Conservation (phyloP, 2,888 invertebrate genomes). For the Trilocha varians region DNA sequence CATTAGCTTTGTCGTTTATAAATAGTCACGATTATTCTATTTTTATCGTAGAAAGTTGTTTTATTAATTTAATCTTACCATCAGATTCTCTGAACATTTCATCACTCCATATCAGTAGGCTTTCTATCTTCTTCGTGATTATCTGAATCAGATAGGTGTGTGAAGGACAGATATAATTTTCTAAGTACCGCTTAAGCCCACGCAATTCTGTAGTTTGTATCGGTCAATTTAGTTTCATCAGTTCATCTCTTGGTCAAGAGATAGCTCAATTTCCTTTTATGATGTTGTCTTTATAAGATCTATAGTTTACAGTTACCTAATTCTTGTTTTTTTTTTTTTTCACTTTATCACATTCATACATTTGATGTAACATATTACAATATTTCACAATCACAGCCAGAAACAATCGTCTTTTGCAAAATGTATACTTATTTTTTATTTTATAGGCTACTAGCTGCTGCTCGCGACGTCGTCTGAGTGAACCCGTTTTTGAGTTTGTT, state of each 20-base stretch:
- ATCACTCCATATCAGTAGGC: not conserved
- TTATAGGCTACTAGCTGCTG: no score
- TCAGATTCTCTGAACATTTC: not conserved
- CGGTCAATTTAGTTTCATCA: constrained; percentile 5
- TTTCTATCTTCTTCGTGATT: not conserved
- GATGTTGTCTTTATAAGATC: not conserved
- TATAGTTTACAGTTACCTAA: not conserved
- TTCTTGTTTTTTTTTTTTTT: not conserved
- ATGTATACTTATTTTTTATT: no score
- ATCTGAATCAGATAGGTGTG: not conserved
- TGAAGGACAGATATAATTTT: not conserved
- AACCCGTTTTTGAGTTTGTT: no score
- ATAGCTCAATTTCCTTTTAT: constrained; percentile 5
- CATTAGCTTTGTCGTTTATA: no score
- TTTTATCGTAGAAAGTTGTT: not conserved
- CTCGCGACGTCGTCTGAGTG: no score
- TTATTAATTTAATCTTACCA: not conserved
- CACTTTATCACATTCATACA: no score
- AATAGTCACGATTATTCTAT: no score
- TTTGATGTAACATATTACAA: no score
- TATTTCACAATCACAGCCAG: no score
- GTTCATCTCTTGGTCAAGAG: constrained; percentile 3
- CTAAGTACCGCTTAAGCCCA: not conserved
- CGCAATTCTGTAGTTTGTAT: constrained; percentile 2
- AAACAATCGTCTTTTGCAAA: no score